phyloP scores from a whole-genome alignment of 2,888 invertebrate species.

The Diloba caeruleocephala region DNA sequence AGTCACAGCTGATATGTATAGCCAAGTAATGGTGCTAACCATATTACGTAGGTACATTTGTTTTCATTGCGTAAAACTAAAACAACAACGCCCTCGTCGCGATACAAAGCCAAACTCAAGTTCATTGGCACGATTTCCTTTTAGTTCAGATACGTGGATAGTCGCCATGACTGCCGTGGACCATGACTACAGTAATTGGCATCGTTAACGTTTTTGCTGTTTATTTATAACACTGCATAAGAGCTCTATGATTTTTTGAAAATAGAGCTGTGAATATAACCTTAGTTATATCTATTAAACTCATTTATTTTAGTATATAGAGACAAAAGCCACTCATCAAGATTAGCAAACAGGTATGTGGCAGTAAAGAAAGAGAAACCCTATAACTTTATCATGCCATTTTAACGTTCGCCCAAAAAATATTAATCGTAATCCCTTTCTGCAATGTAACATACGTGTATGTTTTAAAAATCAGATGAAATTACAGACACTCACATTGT shows the following conservation, averaged over 20 bases:
- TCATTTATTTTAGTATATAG: too few species aligned
- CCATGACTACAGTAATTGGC: conserved; percentile 74
- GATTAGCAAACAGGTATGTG: too few species aligned
- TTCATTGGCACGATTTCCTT: conserved; percentile 82
- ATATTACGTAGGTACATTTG: conserved; percentile 39
- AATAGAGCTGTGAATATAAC: too few species aligned
- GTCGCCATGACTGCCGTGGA: conserved; percentile 71
- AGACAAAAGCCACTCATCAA: too few species aligned
- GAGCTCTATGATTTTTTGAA: conserved; percentile 8
- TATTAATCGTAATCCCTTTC: too few species aligned
- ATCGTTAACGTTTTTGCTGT: conserved; percentile 56
- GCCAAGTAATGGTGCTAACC: conserved; percentile 29
- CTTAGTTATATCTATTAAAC: too few species aligned
- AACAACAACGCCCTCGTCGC: conserved; percentile 67
- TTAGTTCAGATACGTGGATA: conserved; percentile 62
- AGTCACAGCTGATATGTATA: conserved; percentile 29
- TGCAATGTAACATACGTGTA: too few species aligned
- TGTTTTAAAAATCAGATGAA: too few species aligned
- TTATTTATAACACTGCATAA: conserved; percentile 45
- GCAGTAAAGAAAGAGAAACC: too few species aligned
- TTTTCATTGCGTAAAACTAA: conserved; percentile 70
- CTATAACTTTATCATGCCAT: too few species aligned
- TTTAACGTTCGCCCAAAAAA: too few species aligned
- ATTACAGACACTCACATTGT: too few species aligned
- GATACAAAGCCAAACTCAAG: conserved; percentile 74